Conservation (phyloP, 2,797 vertebrate species). For the Picus viridis region DNA sequence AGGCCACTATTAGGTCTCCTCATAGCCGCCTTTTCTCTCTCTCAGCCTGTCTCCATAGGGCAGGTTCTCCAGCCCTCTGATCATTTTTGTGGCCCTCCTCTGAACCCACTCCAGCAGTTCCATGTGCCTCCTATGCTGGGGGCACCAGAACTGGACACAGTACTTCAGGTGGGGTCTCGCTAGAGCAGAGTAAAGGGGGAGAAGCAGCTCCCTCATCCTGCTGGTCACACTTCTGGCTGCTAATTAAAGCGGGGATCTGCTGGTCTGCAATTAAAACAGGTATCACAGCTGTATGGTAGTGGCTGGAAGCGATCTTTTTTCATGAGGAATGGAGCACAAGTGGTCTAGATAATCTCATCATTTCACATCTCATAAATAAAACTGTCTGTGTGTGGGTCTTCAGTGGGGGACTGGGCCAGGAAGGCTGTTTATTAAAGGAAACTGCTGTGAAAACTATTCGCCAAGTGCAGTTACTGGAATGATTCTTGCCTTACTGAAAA, state of each 20-base stretch:
- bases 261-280: background rate
- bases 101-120: too few species aligned
- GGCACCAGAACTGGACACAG: too few species aligned
- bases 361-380: background rate
- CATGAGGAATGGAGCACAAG: background rate
- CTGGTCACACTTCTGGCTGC: too few species aligned
- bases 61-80: too few species aligned
- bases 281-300: background rate
- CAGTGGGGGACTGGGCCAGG: background rate
- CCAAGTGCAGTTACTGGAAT: background rate
- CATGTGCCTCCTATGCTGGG: too few species aligned
- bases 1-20: too few species aligned
- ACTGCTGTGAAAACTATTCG: background rate
- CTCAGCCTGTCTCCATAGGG: too few species aligned
- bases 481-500: background rate
- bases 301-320: background rate
- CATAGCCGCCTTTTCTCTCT: too few species aligned
- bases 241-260: background rate
- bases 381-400: background rate
- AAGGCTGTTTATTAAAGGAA: constrained; percentile 24
- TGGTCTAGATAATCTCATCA: background rate
- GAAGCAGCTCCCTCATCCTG: too few species aligned
- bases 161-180: too few species aligned
- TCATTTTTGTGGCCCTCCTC: too few species aligned
- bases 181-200: too few species aligned